Evolutionary conservation across 1,140 invertebrate genomes (phyloP), one percentile per base, ranked within the genome.

Genomic region (Maniola jurtina): DNA sequence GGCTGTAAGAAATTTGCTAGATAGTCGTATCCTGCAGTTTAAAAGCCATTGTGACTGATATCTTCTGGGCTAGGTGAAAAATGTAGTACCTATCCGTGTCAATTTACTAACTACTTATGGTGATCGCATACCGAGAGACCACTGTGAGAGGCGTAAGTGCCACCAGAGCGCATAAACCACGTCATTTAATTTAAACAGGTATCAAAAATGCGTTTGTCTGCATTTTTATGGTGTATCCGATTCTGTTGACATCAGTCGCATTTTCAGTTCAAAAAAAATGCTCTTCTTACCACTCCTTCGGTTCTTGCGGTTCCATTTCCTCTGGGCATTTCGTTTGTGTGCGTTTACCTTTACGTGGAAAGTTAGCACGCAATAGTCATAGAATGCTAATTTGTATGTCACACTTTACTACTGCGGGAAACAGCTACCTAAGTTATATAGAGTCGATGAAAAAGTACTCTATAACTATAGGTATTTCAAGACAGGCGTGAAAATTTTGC

Each of bases 351-450:
- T 25, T 25, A 25, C 25, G 25, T 25, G 25, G 25, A 25, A 25
- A 25, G 25, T 25, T 25, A 25, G 13, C 25, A 52, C 42, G 45
- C 40, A 61, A 14, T 61, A 52, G 48, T 64, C 25, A 34, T 34
- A 54, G 10, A n/a, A 33, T 38, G 62, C 54, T 64, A 64, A 64
- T 64, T 57, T 58, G 7, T 36, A 38, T 38, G 34, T 58, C 55
- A 64, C 42, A 64, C 42, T 55, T 11, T 25, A 48, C 35, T 45
- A 57, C 11, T 9, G 62, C 34, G 60, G 48, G 60, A 40, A 64
- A 64, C n/a, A n/a, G n/a, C n/a, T n/a, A n/a, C n/a, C n/a, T 45
- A 25, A 36, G 35, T 13, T 61, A n/a, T 34, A 59, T 9, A 25
- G 40, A 45, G 5, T 10, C 42, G 5, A n/a, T 38, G 1, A 45